Conservation (phyloP, 2,797 vertebrate genomes). For the Masticophis lateralis region DNA sequence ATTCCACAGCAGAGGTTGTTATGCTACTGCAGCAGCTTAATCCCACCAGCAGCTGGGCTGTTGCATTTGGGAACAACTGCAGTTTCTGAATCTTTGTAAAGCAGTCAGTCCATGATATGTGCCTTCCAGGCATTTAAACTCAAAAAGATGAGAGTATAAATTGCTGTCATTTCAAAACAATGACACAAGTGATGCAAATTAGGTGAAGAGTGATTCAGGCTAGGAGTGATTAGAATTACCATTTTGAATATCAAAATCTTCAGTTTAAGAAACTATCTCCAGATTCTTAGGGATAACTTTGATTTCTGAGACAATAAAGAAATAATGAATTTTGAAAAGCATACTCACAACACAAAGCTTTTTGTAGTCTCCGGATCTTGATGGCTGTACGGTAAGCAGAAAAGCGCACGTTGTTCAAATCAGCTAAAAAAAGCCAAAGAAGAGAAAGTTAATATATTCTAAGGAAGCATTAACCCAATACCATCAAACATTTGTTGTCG, state of each 20-base stretch:
- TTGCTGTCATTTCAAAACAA: background rate
- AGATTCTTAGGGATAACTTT: background rate
- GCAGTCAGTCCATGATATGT: background rate
- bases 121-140: background rate
- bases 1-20: background rate
- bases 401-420: conserved; percentile 96
- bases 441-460: conserved; percentile 6
- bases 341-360: conserved; percentile 92
- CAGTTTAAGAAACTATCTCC: background rate
- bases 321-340: conserved; percentile 4
- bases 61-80: background rate
- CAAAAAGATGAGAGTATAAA: background rate
- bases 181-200: background rate
- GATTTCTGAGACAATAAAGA: background rate
- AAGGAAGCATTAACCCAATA: background rate
- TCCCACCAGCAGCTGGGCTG: background rate
- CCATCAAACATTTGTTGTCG: background rate
- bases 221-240: background rate
- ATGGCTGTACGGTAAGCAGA: conserved; percentile 97
- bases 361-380: conserved; percentile 96
- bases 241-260: background rate
- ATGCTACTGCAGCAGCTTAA: background rate
- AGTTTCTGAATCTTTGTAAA: background rate
- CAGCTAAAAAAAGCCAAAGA: conserved; percentile 74
- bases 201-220: background rate